Base-by-base conservation (phyloP, 2,888 invertebrate genomes). In the Bellardia pandia region DNA sequence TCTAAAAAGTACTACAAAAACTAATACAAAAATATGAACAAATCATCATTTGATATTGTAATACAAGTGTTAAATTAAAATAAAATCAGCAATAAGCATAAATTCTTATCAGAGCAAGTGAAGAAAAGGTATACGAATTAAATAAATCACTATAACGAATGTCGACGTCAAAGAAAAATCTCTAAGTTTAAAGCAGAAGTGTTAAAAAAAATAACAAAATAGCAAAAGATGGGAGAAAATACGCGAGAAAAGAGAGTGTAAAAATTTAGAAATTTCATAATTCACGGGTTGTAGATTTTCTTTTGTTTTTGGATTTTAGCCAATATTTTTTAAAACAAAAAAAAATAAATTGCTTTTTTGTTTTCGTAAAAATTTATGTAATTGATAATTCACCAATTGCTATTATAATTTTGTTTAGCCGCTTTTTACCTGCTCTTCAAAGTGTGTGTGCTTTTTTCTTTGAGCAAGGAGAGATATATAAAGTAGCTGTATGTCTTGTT, bases 101-200 rank as follows among this genome's bases (percentile, higher is more conserved):
- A 45, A 30, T 45, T 62, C 16, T 62, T 11, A 72, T 37, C 23
- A 30, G 37, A 51, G 42, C 14, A 53, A 77, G 51, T 56, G 56
- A 40, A 58, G 23, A 79, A 81, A 74, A 85, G 80, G 81, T 87
- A 82, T 48, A 69, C 40, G 37, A 85, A 74, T n/a, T 45, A 13
- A 33, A 58, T 72, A 56, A 72, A 33, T 68, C 45, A 37, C 11
- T 66, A 69, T 40, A 71, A 75, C 74, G 72, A 82, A 69, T 72
- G 69, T 85, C 78, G 81, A 85, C 75, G 85, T 81, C 42, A 85
- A 87, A 78, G 77, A 77, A 87, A 81, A 86, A 79, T 60, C 33
- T 45, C 7, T 66, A 80, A 80, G 23, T 40, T 74, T 23, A 45
- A 77, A 76, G 14, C 37, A 68, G 11, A 75, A 48, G 66, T 72